These are phyloP conservation scores for Pediacus dermestoides DNA, from an alignment of 2,888 invertebrate genomes.

Conservation along the genomic window DNA sequence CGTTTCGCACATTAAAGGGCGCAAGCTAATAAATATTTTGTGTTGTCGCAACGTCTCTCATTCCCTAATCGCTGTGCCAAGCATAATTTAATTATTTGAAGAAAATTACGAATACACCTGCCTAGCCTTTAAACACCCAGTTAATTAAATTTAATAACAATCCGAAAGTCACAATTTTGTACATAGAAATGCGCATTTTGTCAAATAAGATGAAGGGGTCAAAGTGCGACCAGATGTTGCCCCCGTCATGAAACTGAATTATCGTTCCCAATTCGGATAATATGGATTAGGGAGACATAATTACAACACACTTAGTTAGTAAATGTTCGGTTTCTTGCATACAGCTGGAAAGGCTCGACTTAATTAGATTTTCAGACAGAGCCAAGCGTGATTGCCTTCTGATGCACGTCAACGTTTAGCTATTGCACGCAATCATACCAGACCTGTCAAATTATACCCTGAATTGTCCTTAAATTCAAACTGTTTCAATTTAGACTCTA, in stretches of 20 bases:
- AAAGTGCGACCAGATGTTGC: slow-evolving; percentile 26
- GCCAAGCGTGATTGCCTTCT: slow-evolving; percentile 12
- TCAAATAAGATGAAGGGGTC: slow-evolving; percentile 21
- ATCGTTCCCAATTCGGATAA: slow-evolving; percentile 32
- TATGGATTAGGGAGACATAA: slow-evolving; percentile 32
- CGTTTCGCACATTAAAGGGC: too few relatives aligned
- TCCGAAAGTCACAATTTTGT: slow-evolving; percentile 11
- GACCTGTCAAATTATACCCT: slow-evolving; percentile 15
- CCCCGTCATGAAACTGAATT: slow-evolving; percentile 34
- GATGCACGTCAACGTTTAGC: slow-evolving; percentile 5
- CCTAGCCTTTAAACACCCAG: slow-evolving; percentile 9
- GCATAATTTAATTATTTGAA: slow-evolving; percentile 12
- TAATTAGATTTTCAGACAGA: slow-evolving; percentile 25
- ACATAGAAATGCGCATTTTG: too few relatives aligned
- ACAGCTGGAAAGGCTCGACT: slow-evolving; percentile 27
- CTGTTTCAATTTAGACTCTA: slow-evolving; percentile 14
- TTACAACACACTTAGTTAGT: slow-evolving; percentile 31
- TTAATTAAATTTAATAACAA: slow-evolving; percentile 19
- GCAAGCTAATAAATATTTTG: too few relatives aligned
- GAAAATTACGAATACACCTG: slow-evolving; percentile 12
- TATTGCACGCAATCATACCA: slow-evolving; percentile 8
- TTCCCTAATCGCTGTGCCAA: slow-evolving; percentile 6
- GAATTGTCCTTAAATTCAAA: slow-evolving; percentile 13
- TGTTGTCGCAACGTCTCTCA: too few relatives aligned
- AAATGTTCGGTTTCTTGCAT: slow-evolving; percentile 35